These are phyloP conservation scores for Acrobasis suavella DNA, from an alignment of 2,888 invertebrate genomes.

Conservation along the genomic window DNA sequence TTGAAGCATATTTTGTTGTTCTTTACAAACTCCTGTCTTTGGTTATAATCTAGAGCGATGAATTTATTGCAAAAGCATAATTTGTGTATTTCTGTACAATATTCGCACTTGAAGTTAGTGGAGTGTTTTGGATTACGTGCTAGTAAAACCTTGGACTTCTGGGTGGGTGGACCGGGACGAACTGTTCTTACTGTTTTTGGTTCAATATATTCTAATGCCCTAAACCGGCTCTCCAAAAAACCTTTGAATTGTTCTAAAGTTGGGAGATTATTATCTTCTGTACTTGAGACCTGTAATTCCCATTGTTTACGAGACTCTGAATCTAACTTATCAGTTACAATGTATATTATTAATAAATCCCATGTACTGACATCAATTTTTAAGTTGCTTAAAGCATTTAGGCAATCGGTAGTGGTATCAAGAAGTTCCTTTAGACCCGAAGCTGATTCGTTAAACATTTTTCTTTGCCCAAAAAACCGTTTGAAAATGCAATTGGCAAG, in stretches of 20 bases:
- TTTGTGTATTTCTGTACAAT: background rate
- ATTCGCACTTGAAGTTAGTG: background rate
- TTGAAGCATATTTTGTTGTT: background rate
- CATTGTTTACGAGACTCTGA: constrained; percentile 8
- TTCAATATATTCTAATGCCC: constrained; percentile 13
- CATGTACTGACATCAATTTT: constrained; percentile 6
- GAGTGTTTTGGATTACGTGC: background rate
- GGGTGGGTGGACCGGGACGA: too few relatives aligned
- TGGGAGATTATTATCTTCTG: constrained; percentile 12
- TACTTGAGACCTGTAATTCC: constrained; percentile 18
- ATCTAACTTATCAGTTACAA: constrained; percentile 10
- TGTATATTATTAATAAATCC: constrained; percentile 18
- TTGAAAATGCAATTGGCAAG: constrained; percentile 25
- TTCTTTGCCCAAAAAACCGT: constrained; percentile 26
- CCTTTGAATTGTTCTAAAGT: constrained; percentile 4
- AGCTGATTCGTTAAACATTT: constrained; percentile 29
- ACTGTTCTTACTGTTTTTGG: too few relatives aligned
- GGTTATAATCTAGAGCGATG: background rate
- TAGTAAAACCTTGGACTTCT: background rate
- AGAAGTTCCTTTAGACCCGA: constrained; percentile 29
- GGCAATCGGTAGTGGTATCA: constrained; percentile 34
- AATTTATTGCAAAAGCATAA: background rate
- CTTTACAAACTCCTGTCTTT: background rate
- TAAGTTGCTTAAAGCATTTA: constrained; percentile 22
- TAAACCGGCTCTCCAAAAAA: constrained; percentile 20